Conservation (phyloP, 2,113 vertebrate genomes). For the Xenopus laevis region DNA sequence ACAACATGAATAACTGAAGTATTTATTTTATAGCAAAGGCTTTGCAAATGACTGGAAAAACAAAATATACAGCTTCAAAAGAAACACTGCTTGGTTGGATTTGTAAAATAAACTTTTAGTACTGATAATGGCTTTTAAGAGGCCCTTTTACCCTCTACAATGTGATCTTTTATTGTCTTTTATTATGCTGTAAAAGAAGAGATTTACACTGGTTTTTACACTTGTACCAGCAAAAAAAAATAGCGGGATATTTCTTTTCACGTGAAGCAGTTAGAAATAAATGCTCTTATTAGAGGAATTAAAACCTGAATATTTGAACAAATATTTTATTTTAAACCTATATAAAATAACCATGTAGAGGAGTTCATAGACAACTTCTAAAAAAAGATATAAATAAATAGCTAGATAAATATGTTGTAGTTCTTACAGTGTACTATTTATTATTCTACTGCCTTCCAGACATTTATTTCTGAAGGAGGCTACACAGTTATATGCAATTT, state of each 20-base stretch:
- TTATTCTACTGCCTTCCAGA: too few relatives aligned
- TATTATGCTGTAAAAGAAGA: conserved; percentile 21
- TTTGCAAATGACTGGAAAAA: conserved; percentile 12
- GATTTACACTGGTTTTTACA: conserved; percentile 35
- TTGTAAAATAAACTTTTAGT: conserved; percentile 34
- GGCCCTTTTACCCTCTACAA: background rate
- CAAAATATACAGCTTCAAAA: conserved; percentile 14
- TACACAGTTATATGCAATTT: too few relatives aligned
- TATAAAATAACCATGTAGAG: too few relatives aligned
- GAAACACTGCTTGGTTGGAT: conserved; percentile 5
- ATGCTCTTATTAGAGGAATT: too few relatives aligned
- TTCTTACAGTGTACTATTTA: too few relatives aligned
- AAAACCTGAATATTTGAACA: too few relatives aligned
- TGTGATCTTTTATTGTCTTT: conserved; percentile 17
- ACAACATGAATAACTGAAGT: too few relatives aligned
- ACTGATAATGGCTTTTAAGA: conserved; percentile 33
- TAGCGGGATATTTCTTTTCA: background rate
- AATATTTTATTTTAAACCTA: too few relatives aligned
- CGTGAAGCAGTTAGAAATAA: background rate
- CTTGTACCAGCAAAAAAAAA: conserved; percentile 21
- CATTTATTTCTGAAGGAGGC: too few relatives aligned
- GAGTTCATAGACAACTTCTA: too few relatives aligned
- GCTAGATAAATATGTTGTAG: too few relatives aligned
- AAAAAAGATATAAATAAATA: too few relatives aligned
- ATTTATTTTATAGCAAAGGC: conserved; percentile 3